Conservation (phyloP, 2,888 invertebrate species). For the Mythimna ferrago region DNA sequence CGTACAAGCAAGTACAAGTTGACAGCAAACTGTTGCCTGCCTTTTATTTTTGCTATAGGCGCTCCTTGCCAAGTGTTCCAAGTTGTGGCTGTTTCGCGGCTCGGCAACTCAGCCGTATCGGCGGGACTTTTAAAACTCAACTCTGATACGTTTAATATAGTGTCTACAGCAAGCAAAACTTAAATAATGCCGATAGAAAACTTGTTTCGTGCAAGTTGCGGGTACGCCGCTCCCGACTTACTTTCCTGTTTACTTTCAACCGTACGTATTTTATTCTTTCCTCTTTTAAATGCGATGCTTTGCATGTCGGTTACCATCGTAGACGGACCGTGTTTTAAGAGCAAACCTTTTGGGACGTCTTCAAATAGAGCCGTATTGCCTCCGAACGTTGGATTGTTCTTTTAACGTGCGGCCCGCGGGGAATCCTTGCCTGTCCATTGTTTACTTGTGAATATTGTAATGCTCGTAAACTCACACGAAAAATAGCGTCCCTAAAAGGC, state of each 20-base stretch:
- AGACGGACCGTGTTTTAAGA: slow-evolving; percentile 81
- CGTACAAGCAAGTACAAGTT: slow-evolving; percentile 66
- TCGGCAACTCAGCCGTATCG: slow-evolving; percentile 79
- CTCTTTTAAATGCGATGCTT: slow-evolving; percentile 83
- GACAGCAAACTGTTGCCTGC: slow-evolving; percentile 83
- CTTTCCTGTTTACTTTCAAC: slow-evolving; percentile 84
- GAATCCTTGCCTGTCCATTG: slow-evolving; percentile 70
- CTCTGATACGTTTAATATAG: slow-evolving; percentile 85
- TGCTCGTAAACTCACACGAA: slow-evolving; percentile 68
- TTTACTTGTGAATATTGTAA: slow-evolving; percentile 78
- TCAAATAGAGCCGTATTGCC: slow-evolving; percentile 84
- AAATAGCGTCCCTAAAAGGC: slow-evolving; percentile 78
- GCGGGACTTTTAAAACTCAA: slow-evolving; percentile 84
- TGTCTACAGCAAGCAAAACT: slow-evolving; percentile 82
- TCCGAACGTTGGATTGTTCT: slow-evolving; percentile 78
- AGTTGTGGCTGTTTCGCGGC: slow-evolving; percentile 83
- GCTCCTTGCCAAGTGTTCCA: slow-evolving; percentile 83
- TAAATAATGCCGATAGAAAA: slow-evolving; percentile 87
- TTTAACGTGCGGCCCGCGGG: slow-evolving; percentile 74
- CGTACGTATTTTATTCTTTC: slow-evolving; percentile 80
- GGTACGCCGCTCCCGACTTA: slow-evolving; percentile 78
- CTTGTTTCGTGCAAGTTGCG: slow-evolving; percentile 78
- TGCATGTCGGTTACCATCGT: slow-evolving; percentile 83
- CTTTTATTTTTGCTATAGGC: slow-evolving; percentile 86
- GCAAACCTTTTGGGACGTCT: slow-evolving; percentile 82